These are phyloP conservation scores for Mechanitis messenoides DNA, from an alignment of 2,888 invertebrate genomes.

Conservation along the genomic window DNA sequence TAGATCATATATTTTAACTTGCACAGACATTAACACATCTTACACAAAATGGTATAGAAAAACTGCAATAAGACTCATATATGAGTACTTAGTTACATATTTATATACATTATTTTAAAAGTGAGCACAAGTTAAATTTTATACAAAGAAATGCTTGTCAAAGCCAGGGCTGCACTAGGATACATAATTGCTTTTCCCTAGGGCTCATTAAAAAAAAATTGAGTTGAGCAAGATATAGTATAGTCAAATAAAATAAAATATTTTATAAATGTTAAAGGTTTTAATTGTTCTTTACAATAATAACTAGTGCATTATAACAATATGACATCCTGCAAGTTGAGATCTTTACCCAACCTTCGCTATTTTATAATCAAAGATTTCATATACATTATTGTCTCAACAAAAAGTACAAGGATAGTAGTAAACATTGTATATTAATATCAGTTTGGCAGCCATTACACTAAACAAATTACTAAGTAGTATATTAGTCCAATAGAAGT, in stretches of 20 bases:
- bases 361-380: too few species aligned
- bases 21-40: constrained; percentile 20
- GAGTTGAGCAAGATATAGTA: background rate
- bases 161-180: constrained; percentile 15
- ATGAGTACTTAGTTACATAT: constrained; percentile 35
- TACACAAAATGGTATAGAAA: constrained; percentile 12
- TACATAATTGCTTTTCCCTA: background rate
- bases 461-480: too few species aligned
- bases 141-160: constrained; percentile 57
- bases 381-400: too few species aligned
- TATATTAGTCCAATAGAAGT: too few species aligned
- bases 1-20: constrained; percentile 12
- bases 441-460: too few species aligned
- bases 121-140: constrained; percentile 45
- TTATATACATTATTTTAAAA: constrained; percentile 43
- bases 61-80: constrained; percentile 26
- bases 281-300: too few species aligned
- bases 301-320: too few species aligned
- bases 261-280: too few species aligned
- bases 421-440: too few species aligned
- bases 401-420: too few species aligned
- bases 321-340: too few species aligned
- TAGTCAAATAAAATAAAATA: background rate
- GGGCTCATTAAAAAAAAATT: constrained; percentile 3
- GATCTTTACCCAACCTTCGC: too few species aligned